These are phyloP conservation scores for Pardosa pseudoannulata DNA, from an alignment of 2,888 invertebrate species.

Conservation along the genomic window DNA sequence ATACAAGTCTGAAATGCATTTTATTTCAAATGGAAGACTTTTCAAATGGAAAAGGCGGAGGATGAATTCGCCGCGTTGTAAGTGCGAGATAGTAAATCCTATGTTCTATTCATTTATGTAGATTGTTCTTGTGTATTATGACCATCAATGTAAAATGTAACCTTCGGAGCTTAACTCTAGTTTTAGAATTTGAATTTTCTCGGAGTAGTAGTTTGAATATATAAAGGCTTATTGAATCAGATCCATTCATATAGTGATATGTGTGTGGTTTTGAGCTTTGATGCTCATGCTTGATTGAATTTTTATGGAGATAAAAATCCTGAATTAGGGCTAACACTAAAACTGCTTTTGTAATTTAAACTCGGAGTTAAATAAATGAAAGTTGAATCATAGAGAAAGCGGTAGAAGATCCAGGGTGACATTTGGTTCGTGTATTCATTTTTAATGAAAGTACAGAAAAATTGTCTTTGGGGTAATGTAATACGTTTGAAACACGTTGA, in stretches of 20 bases:
- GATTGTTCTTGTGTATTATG: slow-evolving; percentile 13
- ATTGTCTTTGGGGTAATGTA: too few species aligned
- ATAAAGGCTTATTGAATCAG: neutral
- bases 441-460: too few species aligned
- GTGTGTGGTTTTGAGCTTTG: too few species aligned
- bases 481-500: too few species aligned
- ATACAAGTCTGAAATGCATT: neutral
- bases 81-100: neutral
- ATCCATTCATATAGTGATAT: neutral
- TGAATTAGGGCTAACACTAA: too few species aligned
- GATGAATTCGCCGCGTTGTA: neutral
- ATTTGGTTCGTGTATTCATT: too few species aligned
- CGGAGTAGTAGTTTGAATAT: neutral
- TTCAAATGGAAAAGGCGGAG: neutral
- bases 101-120: neutral
- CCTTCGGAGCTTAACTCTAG: neutral
- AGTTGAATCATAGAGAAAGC: too few species aligned
- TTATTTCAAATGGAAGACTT: neutral
- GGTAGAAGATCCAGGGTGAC: too few species aligned
- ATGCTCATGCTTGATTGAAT: too few species aligned
- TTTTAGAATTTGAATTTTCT: neutral
- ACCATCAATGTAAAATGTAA: neutral
- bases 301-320: too few species aligned
- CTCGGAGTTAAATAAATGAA: too few species aligned
- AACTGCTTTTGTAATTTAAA: too few species aligned